phyloP scores from a whole-genome alignment of 2,797 vertebrate species.

The Protonibea diacanthus region DNA sequence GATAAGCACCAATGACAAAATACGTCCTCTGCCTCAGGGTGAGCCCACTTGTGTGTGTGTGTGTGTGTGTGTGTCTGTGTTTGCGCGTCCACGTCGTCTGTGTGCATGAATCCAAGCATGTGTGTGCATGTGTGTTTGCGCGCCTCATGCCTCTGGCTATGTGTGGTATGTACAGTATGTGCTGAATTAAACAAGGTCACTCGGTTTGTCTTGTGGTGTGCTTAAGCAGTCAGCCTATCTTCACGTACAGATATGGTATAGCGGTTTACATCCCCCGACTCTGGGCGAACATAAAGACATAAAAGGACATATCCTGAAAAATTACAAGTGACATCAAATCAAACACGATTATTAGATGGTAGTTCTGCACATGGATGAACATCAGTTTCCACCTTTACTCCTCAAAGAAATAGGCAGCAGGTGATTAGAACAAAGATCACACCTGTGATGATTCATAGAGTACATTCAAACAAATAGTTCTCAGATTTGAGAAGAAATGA shows the following conservation, averaged over 20 bases:
- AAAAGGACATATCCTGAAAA: conserved; percentile 28
- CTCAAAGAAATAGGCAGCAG: neutral
- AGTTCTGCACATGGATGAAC: neutral
- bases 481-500: neutral
- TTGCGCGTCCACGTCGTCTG: conserved; percentile 6
- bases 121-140: conserved; percentile 28
- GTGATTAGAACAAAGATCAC: neutral
- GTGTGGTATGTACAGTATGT: conserved; percentile 49
- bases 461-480: too few species aligned
- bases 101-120: neutral
- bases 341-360: conserved; percentile 1
- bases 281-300: conserved; percentile 30
- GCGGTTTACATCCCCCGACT: conserved; percentile 10
- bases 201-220: conserved; percentile 26
- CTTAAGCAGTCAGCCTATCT: neutral
- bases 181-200: conserved; percentile 83
- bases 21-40: conserved; percentile 73
- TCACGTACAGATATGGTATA: conserved; percentile 16
- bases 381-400: neutral
- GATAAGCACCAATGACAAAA: conserved; percentile 81
- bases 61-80: conserved; percentile 40
- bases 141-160: conserved; percentile 40
- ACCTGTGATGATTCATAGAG: too few species aligned
- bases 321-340: conserved; percentile 16
- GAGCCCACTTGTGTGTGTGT: conserved; percentile 18